A percentile compares a stretch with the other conserved stretches of the same genome.
Conservation (phyloP, 1,140 invertebrate species). For the Drosophila sechellia region DNA sequence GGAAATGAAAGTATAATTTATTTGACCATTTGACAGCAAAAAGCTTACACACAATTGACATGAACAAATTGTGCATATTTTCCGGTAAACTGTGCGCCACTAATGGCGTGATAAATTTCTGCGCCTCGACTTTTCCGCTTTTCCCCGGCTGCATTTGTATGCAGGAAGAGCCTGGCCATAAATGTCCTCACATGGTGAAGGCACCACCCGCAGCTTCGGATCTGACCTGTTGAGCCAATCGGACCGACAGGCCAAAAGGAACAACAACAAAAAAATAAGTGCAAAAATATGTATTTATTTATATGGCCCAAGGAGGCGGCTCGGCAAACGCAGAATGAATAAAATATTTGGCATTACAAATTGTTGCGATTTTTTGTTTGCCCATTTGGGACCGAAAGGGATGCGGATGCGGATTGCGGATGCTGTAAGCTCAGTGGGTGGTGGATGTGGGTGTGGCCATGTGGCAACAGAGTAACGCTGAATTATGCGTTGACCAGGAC, state of each 20-base stretch:
- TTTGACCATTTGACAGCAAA: neutral
- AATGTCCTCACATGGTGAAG: slow-evolving; percentile 31
- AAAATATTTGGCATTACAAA: slow-evolving; percentile 82
- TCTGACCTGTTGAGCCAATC: slow-evolving; percentile 76
- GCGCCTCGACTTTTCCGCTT: slow-evolving; percentile 4
- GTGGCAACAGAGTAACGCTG: slow-evolving; percentile 62
- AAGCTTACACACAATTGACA: slow-evolving; percentile 1
- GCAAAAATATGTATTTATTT: slow-evolving; percentile 73
- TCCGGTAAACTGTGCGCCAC: neutral
- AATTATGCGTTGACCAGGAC: slow-evolving; percentile 72
- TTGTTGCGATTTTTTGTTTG: slow-evolving; percentile 74
- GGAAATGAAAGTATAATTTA: neutral
- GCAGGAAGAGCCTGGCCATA: slow-evolving; percentile 17
- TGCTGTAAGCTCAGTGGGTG: slow-evolving; percentile 38
- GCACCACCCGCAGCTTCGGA: slow-evolving; percentile 25
- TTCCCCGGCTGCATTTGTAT: slow-evolving; percentile 25
- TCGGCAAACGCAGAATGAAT: slow-evolving; percentile 65
- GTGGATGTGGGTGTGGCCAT: slow-evolving; percentile 14
- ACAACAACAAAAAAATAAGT: slow-evolving; percentile 49
- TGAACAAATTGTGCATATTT: slow-evolving; percentile 10
- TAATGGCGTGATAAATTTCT: slow-evolving; percentile 31
- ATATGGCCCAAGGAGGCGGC: slow-evolving; percentile 46
- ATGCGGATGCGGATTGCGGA: slow-evolving; percentile 26
- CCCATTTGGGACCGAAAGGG: slow-evolving; percentile 47
- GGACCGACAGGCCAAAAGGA: slow-evolving; percentile 4